Percentiles rank a stretch among this genome's conserved stretches.
Evolutionary conservation across 2,113 vertebrate species (phyloP).

Genomic region (Ochotona curzoniae): DNA sequence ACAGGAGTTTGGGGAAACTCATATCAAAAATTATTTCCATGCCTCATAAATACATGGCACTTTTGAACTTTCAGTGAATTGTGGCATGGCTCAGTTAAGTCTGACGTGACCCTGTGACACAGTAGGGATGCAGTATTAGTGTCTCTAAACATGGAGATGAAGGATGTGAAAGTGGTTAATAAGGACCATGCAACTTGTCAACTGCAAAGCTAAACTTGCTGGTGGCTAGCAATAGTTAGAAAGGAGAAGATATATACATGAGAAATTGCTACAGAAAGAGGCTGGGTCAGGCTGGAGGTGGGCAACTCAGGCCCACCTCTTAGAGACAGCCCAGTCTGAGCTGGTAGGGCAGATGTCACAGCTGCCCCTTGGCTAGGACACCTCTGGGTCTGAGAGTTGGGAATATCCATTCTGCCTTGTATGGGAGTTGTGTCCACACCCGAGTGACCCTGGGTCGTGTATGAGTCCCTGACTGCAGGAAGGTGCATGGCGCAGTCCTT

Average conservation of each 20-base stretch:
- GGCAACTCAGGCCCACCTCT: neutral
- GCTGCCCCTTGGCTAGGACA: neutral
- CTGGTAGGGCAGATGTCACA: neutral
- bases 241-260: too few relatives aligned
- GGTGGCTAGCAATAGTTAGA: too few relatives aligned
- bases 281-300: neutral
- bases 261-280: fast-evolving
- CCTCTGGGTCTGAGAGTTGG: neutral
- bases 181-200: neutral
- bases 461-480: neutral
- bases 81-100: neutral
- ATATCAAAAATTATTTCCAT: neutral
- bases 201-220: too few relatives aligned
- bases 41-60: neutral
- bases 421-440: neutral
- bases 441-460: neutral
- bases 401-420: neutral
- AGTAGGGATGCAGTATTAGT: neutral
- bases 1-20: neutral
- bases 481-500: neutral
- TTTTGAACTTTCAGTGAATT: neutral
- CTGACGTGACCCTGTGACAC: neutral
- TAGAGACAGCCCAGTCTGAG: neutral
- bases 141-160: neutral
- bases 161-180: neutral